These are phyloP conservation scores for Caenorhabditis sp. DNA, from an alignment of 2,888 invertebrate species.

Conservation along the genomic window DNA sequence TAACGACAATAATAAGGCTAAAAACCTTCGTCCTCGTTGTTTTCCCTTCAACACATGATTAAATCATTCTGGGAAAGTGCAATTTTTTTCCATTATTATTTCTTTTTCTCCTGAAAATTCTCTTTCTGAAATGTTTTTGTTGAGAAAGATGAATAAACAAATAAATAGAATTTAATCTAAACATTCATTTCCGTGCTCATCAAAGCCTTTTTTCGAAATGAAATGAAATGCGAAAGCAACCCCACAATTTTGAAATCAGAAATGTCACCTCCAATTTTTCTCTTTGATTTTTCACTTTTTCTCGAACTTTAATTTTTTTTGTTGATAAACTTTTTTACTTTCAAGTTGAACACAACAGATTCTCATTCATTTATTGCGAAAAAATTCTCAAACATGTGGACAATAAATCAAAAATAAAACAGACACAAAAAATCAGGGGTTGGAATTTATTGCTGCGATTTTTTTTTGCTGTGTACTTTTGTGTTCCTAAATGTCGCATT, in stretches of 20 bases:
- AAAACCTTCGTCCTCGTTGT: not conserved
- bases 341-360: not conserved
- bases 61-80: slow-evolving; percentile 1
- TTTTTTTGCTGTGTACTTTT: not conserved
- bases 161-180: not conserved
- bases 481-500: not conserved
- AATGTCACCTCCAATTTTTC: not conserved
- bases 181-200: not conserved
- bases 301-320: not conserved
- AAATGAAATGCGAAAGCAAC: not conserved
- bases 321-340: not conserved
- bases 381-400: not conserved
- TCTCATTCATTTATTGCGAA: not conserved
- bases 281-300: not conserved
- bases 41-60: not conserved
- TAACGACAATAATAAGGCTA: not conserved
- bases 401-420: not conserved
- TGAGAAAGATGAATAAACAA: not conserved
- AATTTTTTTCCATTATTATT: not conserved
- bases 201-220: not conserved
- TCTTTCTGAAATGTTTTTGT: not conserved
- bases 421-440: not conserved
- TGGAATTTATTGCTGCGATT: not conserved
- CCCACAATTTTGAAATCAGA: not conserved
- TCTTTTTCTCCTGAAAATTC: not conserved